Conservation (phyloP, 2,888 invertebrate genomes). For the Bombyx huttoni region DNA sequence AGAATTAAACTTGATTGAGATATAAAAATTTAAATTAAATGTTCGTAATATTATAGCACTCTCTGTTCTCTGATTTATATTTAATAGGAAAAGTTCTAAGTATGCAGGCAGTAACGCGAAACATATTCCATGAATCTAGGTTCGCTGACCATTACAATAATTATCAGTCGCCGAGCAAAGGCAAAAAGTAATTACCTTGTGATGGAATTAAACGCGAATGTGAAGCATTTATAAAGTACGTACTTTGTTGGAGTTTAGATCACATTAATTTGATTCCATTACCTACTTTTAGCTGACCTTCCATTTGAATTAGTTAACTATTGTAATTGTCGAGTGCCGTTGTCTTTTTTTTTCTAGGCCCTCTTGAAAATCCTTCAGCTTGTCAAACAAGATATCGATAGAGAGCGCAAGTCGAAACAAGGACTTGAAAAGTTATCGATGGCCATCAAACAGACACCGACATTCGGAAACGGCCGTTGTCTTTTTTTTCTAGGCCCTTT, state of each 20-base stretch:
- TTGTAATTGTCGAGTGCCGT: too few relatives aligned
- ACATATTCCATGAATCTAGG: neutral
- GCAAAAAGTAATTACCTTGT: neutral
- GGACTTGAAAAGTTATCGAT: constrained; percentile 91
- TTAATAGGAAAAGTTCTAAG: neutral
- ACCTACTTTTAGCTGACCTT: too few relatives aligned
- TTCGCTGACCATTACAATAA: neutral
- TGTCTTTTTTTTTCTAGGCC: constrained; percentile 63
- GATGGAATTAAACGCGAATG: neutral
- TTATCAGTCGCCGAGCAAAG: neutral
- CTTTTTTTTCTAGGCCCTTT: constrained; percentile 74
- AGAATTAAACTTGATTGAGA: too few relatives aligned
- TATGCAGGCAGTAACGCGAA: neutral
- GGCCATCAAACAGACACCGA: constrained; percentile 88
- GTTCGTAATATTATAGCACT: too few relatives aligned
- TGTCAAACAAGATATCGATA: constrained; percentile 89
- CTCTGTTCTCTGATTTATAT: too few relatives aligned
- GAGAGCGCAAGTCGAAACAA: constrained; percentile 90
- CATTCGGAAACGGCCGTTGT: constrained; percentile 85
- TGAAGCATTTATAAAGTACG: too few relatives aligned
- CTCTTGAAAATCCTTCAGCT: constrained; percentile 87
- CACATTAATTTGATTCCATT: too few relatives aligned
- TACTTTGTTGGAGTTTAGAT: too few relatives aligned
- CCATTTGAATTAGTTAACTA: too few relatives aligned
- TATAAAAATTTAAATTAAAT: too few relatives aligned